These are phyloP conservation scores for Rotaria magnacalcarata DNA, from an alignment of 2,888 invertebrate species.

Conservation along the genomic window DNA sequence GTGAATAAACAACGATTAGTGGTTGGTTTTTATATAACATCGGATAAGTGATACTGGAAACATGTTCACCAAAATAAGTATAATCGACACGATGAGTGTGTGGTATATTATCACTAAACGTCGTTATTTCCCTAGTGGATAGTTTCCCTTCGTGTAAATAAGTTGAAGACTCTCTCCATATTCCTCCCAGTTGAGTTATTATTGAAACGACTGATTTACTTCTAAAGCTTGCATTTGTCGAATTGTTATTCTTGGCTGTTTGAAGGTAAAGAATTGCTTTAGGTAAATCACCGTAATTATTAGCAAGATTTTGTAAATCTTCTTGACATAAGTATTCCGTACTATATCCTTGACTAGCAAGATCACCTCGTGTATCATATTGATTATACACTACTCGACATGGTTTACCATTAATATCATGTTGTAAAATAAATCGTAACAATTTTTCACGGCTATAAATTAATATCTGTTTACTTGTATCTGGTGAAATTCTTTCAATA, in stretches of 20 bases:
- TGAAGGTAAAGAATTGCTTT: background rate
- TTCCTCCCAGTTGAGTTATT: background rate
- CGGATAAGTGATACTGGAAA: conserved; percentile 21
- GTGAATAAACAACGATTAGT: background rate
- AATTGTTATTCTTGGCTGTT: background rate
- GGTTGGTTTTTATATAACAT: background rate
- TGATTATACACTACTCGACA: conserved; percentile 1
- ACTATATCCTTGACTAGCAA: background rate
- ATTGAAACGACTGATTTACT: background rate
- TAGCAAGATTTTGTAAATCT: background rate
- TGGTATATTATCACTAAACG: background rate
- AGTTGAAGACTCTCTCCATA: background rate
- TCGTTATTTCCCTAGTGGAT: background rate
- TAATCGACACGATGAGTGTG: background rate
- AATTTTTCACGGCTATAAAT: conserved; percentile 36
- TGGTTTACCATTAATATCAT: conserved; percentile 22
- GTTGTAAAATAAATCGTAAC: conserved; percentile 23
- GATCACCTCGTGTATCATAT: conserved; percentile 32
- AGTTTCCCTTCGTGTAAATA: background rate
- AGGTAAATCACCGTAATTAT: background rate
- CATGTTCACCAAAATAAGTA: background rate
- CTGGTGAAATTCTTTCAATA: conserved; percentile 37
- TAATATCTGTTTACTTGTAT: conserved; percentile 2
- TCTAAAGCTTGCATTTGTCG: background rate
- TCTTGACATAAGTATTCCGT: background rate